Base-by-base conservation (phyloP, 2,888 invertebrate genomes). In the Cyaniris semiargus region DNA sequence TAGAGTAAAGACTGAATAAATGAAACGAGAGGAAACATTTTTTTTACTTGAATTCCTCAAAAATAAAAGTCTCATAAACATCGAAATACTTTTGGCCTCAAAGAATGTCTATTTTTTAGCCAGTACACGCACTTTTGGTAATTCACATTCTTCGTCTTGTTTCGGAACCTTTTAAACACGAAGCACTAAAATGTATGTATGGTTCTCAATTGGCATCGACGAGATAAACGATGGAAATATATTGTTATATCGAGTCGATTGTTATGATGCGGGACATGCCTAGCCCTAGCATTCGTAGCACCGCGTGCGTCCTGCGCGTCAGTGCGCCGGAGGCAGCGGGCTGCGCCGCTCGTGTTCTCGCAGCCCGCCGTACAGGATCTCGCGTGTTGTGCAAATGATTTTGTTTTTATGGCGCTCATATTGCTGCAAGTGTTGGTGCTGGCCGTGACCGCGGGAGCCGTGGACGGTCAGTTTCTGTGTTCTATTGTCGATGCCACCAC, bases 341-440 rank as follows among this genome's bases (percentile, higher is more conserved):
- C 88, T 89, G 89, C 89, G 89, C 85, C 87, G 88, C 86, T 88
- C 85, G 88, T 88, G 81, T 86, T 82, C 83, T 86, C 91, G 93
- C 93, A 91, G 93, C 93, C 92, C 92, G 94, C 93, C 86, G 70
- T 76, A 86, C 89, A 83, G 85, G 85, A 87, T 89, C 88, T 84
- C 90, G 91, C 90, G 91, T 92, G 88, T 86, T 88, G 93, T 94
- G 95, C 96, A 95, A 95, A 96, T 96, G 96, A 95, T 94, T 95
- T 94, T 94, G 95, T 95, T 95, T 96, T 95, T 96, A 96, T 96
- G 96, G 96, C 96, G 96, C 95, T 96, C 95, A 95, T 95, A 95
- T 95, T 96, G 95, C 95, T 96, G 95, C 95, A 95, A 95, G 95
- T 96, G 95, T 93, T 95, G 90, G 89, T 92, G 90, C 87, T 93